Conservation (phyloP, 1,140 invertebrate genomes). For the Pristionchus pacificus region DNA sequence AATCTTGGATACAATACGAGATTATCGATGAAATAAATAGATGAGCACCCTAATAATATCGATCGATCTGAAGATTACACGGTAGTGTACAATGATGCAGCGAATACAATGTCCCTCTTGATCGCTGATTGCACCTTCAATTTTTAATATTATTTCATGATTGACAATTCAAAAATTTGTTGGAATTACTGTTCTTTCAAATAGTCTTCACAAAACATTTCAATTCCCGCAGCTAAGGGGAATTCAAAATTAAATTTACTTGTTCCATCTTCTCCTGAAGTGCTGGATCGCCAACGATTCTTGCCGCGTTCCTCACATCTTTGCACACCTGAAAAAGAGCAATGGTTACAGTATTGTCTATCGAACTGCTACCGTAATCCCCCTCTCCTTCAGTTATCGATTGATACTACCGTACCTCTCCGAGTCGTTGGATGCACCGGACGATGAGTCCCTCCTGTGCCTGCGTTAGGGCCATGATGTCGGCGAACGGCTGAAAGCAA, state of each 20-base stretch:
- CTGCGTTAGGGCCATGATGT: constrained; percentile 85
- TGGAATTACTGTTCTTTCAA: too few relatives aligned
- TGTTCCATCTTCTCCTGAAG: constrained; percentile 91
- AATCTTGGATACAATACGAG: too few relatives aligned
- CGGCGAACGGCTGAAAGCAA: constrained; percentile 73
- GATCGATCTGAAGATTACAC: too few relatives aligned
- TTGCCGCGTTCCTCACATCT: constrained; percentile 76
- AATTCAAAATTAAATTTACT: too few relatives aligned
- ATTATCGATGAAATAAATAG: too few relatives aligned
- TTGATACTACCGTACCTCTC: too few relatives aligned
- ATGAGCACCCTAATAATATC: too few relatives aligned
- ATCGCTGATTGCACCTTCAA: constrained; percentile 80
- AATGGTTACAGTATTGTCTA: background rate
- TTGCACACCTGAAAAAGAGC: constrained; percentile 61
- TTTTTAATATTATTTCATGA: too few relatives aligned
- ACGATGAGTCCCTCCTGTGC: constrained; percentile 98
- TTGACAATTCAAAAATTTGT: too few relatives aligned
- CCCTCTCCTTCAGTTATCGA: too few relatives aligned
- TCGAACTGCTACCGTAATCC: background rate
- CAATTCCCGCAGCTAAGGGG: too few relatives aligned
- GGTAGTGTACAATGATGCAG: constrained; percentile 84
- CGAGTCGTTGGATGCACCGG: constrained; percentile 88
- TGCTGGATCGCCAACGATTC: constrained; percentile 84
- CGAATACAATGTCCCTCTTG: constrained; percentile 95
- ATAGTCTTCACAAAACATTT: too few relatives aligned